Base-by-base conservation (phyloP, 2,113 vertebrate genomes). In the Theropithecus gelada region DNA sequence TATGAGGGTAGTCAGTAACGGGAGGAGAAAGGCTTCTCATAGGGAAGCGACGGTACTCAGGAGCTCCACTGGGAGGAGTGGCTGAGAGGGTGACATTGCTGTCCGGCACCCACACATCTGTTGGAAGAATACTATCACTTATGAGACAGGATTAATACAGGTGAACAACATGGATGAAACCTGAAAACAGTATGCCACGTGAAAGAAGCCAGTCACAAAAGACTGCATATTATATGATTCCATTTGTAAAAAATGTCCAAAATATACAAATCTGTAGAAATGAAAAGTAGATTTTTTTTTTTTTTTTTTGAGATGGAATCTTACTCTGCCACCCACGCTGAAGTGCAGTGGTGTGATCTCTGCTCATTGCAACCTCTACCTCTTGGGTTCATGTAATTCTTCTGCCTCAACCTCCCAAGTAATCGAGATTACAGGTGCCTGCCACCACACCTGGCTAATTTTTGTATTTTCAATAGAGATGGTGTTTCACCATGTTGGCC, bases 161-260 rank as follows among this genome's bases (percentile, higher is more conserved):
- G 66, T 75, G 76, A 84, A 90, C 72, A 90, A 64, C 61, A 55
- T n/a, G 57, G 64, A 85, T 80, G 68, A 94, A 90, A 9, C 48
- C 87, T 87, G 59, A 84, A 90, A 93, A 93, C 25, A 38, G 57
- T 30, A 79, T 40, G 38, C 23, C 61, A 68, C 79, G 40, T 55
- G 48, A 96, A 94, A 84, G 68, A 90, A 88, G 61, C 25, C 76
- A 75, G 64, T 76, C 55, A 88, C n/a, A 40, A 84, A 84, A 96
- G 61, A 90, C 27, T 40, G 40, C 18, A 13, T 3, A 75, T 13
- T 55, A 20, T 66, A 32, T 64, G 40, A 8, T 88, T 89, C 32
- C 32, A 40, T 79, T 73, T 61, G 9, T 70, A 12, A 13, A 48
- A 92, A 75, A 48, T n/a, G 8, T 66, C 43, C 78, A 66, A 16